Evolutionary conservation across 2,888 invertebrate genomes (phyloP), one percentile per base, ranked within the genome.

Genomic region (Germaria angustata): DNA sequence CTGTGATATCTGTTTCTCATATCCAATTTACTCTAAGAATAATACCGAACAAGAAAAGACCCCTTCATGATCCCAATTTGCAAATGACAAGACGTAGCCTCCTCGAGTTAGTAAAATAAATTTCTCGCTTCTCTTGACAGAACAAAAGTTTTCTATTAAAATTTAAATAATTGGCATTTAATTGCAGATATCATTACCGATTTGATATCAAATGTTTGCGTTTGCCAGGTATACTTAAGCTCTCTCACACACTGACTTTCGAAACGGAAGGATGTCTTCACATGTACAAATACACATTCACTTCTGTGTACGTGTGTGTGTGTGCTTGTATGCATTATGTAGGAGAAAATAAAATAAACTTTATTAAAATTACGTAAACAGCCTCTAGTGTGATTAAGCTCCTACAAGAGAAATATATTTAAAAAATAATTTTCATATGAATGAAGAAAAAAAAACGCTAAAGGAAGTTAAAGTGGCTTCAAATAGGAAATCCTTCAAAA

Each of bases 401-500:
- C 24, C 24, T 51, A 36, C 49, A 75, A 36, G 34, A 17, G 44
- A 36, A 17, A 36, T 28, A 41, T 20, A 28, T 32, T 32, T 17
- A 39, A 2, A 36, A 46, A 53, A 68, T 22, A 63, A 59, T 44
- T 44, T 63, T 46, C 46, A 63, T 63, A 69, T 24, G 32, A 39
- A 69, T 24, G 32, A 39, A 15, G 22, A 44, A 9, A 36, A 55
- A 78, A 55, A 36, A 68, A 63, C n/a, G 24, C 57, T 51, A 51
- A 57, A 63, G 73, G 79, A 82, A 81, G 55, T 61, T 66, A 61
- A 73, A 82, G 65, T 79, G 71, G 69, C 79, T 79, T 82, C 53
- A 71, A 75, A 75, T 71, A 76, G 82, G 79, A 82, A 82, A 82
- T 82, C 79, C 79, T 82, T 68, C 53, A 65, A 71, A 82, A 71